A percentile compares a stretch with the other conserved stretches of the same genome.
phyloP scores from a whole-genome alignment of 2,888 invertebrate species.

The Galeopsomyia nigrocyanea region DNA sequence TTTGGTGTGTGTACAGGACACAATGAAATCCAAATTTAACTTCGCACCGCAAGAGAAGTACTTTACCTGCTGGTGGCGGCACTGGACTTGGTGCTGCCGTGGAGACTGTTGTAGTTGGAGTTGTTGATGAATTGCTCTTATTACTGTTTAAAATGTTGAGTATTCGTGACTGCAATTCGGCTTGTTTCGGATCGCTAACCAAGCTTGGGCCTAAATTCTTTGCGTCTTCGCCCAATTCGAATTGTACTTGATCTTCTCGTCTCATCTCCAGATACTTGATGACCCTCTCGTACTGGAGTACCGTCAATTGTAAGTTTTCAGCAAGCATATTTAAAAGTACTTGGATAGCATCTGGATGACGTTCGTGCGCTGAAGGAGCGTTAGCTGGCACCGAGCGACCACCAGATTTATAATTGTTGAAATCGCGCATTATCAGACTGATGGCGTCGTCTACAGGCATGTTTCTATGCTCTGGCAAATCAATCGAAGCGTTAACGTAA shows the following conservation, averaged over 20 bases:
- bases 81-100: conserved; percentile 64
- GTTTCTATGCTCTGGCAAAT: conserved; percentile 87
- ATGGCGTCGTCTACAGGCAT: conserved; percentile 96
- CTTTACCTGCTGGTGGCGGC: conserved; percentile 61
- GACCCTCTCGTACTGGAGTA: conserved; percentile 83
- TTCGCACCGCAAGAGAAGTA: conserved; percentile 14
- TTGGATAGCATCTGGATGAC: conserved; percentile 66
- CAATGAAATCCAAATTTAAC: conserved; percentile 1
- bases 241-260: conserved; percentile 80
- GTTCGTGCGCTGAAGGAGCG: conserved; percentile 69
- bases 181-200: conserved; percentile 73
- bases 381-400: conserved; percentile 73
- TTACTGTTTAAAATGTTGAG: conserved; percentile 82
- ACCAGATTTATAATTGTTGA: conserved; percentile 74
- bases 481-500: too few species aligned
- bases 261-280: conserved; percentile 81
- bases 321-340: conserved; percentile 81
- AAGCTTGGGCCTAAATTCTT: conserved; percentile 68
- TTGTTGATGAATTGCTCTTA: conserved; percentile 56
- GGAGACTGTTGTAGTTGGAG: conserved; percentile 50
- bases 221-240: conserved; percentile 79
- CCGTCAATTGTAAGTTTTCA: conserved; percentile 83
- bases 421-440: conserved; percentile 81
- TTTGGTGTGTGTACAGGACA: background rate
- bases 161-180: conserved; percentile 83